Evolutionary conservation across 2,113 vertebrate species (phyloP), one percentile per base, ranked within the genome.

Genomic region (Rallus limicola): DNA sequence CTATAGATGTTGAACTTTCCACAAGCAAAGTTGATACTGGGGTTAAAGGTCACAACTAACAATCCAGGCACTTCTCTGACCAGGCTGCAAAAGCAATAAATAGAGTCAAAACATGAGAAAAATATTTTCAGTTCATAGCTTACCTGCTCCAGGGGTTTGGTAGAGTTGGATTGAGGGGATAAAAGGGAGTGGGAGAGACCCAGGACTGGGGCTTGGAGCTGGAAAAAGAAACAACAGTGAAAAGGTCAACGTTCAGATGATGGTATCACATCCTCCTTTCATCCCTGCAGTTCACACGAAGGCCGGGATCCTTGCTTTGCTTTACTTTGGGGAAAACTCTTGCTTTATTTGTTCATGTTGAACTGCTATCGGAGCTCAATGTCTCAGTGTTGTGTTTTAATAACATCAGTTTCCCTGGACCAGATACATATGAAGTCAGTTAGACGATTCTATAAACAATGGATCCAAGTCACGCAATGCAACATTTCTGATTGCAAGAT

Each of bases 331-430:
- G 97, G 96, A 98, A 98, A 98, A 97, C 97, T 97, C 95, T 97
- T 52, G 69, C 97, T 97, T 97, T 98, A 97, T 98, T 98, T 98
- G 97, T 95, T 96, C 96, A 97, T 58, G 88, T 95, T 98, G 97
- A 98, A 98, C 97, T 96, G 97, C 96, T 94, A 97, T 98, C 95
- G 50, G 96, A 96, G 96, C 96, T 97, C 92, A 92, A 38, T 98
- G 98, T 96, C 98, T 98, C 90, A 97, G 90, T 97, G 97, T 98
- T 97, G 97, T 97, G 97, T 98, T 98, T 98, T 98, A 96, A 98
- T 97, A 97, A 92, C 96, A 97, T 94, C 91, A 88, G 90, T 98
- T 96, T 98, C 97, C 95, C 95, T 96, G 94, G 97, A 97, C 97
- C 96, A 98, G 98, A 98, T 95, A 97, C 97, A 98, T 98, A 98